Conservation (phyloP, 2,113 vertebrate species). For the Macquaria ambigua region DNA sequence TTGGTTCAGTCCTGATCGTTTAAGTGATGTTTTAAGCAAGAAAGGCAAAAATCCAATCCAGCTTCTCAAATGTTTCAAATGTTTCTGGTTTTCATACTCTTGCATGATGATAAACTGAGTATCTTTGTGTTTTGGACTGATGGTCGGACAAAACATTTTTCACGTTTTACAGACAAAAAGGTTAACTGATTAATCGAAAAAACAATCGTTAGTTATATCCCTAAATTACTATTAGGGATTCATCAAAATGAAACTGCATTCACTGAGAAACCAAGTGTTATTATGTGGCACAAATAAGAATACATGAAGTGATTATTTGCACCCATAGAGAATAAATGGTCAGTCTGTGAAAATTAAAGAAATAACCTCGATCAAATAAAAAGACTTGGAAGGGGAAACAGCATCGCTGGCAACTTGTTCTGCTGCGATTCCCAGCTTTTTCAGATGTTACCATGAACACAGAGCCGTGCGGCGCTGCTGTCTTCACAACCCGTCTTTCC, state of each 20-base stretch:
- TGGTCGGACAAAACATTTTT: neutral
- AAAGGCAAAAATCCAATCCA: too few species aligned
- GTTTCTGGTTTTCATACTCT: neutral
- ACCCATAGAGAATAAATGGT: neutral
- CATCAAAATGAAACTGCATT: neutral
- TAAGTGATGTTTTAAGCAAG: too few species aligned
- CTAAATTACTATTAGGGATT: neutral
- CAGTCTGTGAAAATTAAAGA: neutral
- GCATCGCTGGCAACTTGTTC: slow-evolving; percentile 28
- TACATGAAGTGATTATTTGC: neutral
- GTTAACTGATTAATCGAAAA: neutral
- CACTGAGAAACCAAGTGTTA: neutral
- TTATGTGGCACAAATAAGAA: neutral
- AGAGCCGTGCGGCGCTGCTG: neutral
- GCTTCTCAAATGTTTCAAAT: too few species aligned
- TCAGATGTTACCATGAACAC: slow-evolving; percentile 53
- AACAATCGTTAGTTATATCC: too few species aligned
- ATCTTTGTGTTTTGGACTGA: neutral
- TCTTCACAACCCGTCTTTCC: slow-evolving; percentile 50
- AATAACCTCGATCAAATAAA: neutral
- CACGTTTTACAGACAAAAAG: neutral
- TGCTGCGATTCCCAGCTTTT: slow-evolving; percentile 45
- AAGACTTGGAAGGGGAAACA: slow-evolving; percentile 5
- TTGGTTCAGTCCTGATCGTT: too few species aligned
- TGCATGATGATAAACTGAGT: neutral